Base-by-base conservation (phyloP, 2,113 vertebrate genomes). In the Bagarius yarrelli region DNA sequence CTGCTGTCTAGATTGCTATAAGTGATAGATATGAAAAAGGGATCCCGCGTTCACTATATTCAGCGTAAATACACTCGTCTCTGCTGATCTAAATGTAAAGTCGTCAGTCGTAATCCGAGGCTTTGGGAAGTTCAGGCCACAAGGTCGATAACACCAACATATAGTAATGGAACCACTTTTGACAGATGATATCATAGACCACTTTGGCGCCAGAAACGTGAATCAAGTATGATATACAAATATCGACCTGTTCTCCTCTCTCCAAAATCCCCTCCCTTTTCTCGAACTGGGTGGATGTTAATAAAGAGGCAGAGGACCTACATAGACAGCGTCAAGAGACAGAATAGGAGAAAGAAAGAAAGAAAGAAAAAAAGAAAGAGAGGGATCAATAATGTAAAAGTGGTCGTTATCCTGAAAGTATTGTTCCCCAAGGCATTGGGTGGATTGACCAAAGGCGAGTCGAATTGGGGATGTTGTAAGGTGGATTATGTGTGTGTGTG, bases 351-450 rank as follows among this genome's bases (percentile, higher is more conserved):
- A 74, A 47, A 52, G 67, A 77, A 2, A 32, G n/a, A 15, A 30
- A 56, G 53, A 55, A 47, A 72, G 47, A 53, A 30, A 73, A 27
- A 56, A 52, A 72, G 55, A 72, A n/a, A 83, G 86, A 73, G 71
- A 76, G 53, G 82, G 88, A 92, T 92, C 92, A 91, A 92, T 92
- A 91, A 90, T 91, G 90, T 87, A 91, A 86, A 91, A 91, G 90
- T 89, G 88, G 89, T 91, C 91, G 89, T 92, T 91, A 93, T 91
- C 89, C 90, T 92, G 86, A 91, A 92, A 91, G 91, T 92, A 92
- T 91, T 84, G 90, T 87, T 86, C 91, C 90, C 90, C 81, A 83
- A 88, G 87, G 90, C 81, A 63, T 72, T 81, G n/a, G 72, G 85
- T 79, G 78, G 61, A 59, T 72, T 86, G 84, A 84, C 85, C 78